Conservation (phyloP, 2,797 vertebrate genomes). For the Gymnopithys bicolor region DNA sequence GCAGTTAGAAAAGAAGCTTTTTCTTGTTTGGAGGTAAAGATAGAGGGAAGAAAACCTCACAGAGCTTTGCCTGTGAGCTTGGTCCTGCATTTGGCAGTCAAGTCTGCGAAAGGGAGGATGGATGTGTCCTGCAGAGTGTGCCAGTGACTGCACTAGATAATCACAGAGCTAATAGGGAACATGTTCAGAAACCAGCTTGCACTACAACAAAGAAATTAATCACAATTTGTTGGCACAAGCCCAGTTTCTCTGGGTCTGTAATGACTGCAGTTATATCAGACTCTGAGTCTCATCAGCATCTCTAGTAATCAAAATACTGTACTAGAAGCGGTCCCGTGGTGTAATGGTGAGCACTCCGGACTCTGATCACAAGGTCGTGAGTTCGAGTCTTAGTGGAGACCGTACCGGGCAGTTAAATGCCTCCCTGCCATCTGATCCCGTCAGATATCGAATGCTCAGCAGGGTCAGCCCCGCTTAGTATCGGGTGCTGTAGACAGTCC, state of each 20-base stretch:
- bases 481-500: no score
- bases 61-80: neutral
- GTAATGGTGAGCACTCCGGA: no score
- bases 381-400: no score
- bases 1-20: neutral
- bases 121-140: neutral
- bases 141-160: neutral
- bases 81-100: neutral
- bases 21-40: neutral
- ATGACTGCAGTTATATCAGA: neutral
- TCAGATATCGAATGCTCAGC: no score
- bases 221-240: neutral
- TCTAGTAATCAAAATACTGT: neutral
- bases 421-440: no score
- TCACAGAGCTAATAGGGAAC: neutral
- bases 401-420: no score
- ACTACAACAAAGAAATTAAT: constrained; percentile 34
- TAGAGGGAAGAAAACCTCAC: fast-evolving
- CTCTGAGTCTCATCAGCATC: neutral
- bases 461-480: no score
- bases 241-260: neutral
- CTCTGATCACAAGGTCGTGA: no score
- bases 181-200: neutral
- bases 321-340: neutral
- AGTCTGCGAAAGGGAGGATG: neutral